A percentile compares a stretch with the other conserved stretches of the same genome.
Conservation (phyloP, 2,797 vertebrate genomes). For the Macrochelys suwanniensis region DNA sequence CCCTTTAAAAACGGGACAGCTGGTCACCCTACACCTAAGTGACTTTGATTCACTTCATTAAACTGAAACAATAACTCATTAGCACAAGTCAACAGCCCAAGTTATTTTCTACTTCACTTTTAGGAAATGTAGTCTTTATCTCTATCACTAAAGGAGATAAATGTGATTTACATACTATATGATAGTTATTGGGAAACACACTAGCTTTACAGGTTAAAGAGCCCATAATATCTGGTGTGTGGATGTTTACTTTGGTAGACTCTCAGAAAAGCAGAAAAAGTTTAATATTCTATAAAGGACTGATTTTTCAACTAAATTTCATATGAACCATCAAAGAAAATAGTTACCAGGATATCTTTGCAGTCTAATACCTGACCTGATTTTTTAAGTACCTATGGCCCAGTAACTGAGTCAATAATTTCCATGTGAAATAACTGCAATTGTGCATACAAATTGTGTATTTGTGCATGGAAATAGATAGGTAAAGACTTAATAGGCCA, state of each 20-base stretch:
- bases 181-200: background rate
- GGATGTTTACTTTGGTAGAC: background rate
- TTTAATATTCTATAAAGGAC: background rate
- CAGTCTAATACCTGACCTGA: background rate
- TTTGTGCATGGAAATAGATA: no score
- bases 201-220: background rate
- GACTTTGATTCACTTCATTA: background rate
- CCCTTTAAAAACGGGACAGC: no score
- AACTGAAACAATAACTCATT: background rate
- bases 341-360: background rate
- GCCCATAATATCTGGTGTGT: background rate
- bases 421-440: background rate
- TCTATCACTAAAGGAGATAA: background rate
- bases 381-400: no score
- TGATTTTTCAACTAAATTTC: background rate
- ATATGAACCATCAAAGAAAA: background rate
- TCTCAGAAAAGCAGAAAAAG: no score
- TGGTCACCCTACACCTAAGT: background rate
- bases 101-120: background rate
- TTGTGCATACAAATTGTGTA: no score
- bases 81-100: no score
- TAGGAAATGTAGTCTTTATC: background rate
- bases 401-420: background rate
- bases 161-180: background rate
- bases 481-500: no score